phyloP scores from a whole-genome alignment of 2,888 invertebrate genomes.

The Digitonthophagus gazella region DNA sequence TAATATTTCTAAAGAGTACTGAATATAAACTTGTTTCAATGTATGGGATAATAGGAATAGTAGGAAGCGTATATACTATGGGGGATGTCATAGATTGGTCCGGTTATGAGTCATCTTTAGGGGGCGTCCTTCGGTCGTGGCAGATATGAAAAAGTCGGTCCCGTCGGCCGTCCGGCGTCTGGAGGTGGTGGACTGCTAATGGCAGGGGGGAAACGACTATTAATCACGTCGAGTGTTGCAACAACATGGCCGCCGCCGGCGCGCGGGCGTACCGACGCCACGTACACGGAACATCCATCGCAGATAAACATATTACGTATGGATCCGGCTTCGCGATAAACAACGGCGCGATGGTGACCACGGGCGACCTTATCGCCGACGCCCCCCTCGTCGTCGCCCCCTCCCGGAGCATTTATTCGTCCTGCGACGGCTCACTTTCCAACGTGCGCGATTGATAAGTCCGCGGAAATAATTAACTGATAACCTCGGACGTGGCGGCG shows the following conservation, averaged over 20 bases:
- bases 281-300: constrained; percentile 52
- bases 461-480: constrained; percentile 31
- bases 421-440: constrained; percentile 28
- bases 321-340: constrained; percentile 50
- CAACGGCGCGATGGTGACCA: constrained; percentile 37
- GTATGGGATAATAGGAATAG: too few relatives aligned
- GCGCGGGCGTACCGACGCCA: constrained; percentile 39
- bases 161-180: constrained; percentile 25
- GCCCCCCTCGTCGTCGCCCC: constrained; percentile 10
- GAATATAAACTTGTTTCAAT: too few relatives aligned
- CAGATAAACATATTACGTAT: constrained; percentile 53
- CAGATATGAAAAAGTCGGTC: background rate
- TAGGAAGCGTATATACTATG: too few relatives aligned
- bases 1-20: too few relatives aligned
- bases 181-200: constrained; percentile 47
- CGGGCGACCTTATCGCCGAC: constrained; percentile 16
- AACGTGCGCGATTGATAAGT: constrained; percentile 34
- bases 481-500: constrained; percentile 13
- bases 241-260: constrained; percentile 49
- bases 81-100: too few relatives aligned
- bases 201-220: constrained; percentile 51
- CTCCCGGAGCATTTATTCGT: constrained; percentile 33
- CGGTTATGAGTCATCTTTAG: constrained; percentile 5
- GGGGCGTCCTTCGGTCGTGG: constrained; percentile 5
- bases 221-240: constrained; percentile 53